Base-by-base conservation (phyloP, 2,888 invertebrate genomes). In the Ptilodon capucinus region DNA sequence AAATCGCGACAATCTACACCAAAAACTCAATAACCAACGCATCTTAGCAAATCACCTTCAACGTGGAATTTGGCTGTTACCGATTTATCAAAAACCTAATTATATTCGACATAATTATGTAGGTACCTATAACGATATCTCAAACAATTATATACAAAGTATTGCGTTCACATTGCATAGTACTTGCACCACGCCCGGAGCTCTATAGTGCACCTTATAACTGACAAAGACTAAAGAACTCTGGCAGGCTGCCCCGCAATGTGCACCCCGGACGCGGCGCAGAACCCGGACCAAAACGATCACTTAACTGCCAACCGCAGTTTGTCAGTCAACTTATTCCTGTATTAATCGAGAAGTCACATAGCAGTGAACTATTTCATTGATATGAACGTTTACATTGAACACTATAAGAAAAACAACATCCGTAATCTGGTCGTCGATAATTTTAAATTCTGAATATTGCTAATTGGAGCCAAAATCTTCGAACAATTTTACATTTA, bases 401-500 rank as follows among this genome's bases (percentile, higher is more conserved):
- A 49, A 57, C 38, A 48, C 48, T 53, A 50, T 49, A 36, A 41
- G 46, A 56, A 59, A 61, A 46, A 53, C 55, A 57, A 52, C 36
- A 53, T 55, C 40, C 23, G 28, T 40, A 51, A 50, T n/a, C 14
- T 46, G 39, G 18, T 54, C 46, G 51, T 54, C 50, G 46, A 57
- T 47, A 59, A 54, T 47, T 49, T 44, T 30, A 54, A 58, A 51
- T 44, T 57, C 44, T 46, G 62, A 66, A 59, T 71, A 70, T 67
- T 68, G 62, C 63, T 55, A 64, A 69, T 64, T 51, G 55, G 50
- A 66, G 52, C 52, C 54, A 45, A 62, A 51, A 42, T 51, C 17
- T 30, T 48, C 66, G 60, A 76, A 72, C 73, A 68, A 67, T 74
- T 77, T 73, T 76, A 79, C 69, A 70, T 69, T 74, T 69, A 79